A percentile compares a stretch with the other conserved stretches of the same genome.
Conservation (phyloP, 2,797 vertebrate species). For the Rhincodon typus region DNA sequence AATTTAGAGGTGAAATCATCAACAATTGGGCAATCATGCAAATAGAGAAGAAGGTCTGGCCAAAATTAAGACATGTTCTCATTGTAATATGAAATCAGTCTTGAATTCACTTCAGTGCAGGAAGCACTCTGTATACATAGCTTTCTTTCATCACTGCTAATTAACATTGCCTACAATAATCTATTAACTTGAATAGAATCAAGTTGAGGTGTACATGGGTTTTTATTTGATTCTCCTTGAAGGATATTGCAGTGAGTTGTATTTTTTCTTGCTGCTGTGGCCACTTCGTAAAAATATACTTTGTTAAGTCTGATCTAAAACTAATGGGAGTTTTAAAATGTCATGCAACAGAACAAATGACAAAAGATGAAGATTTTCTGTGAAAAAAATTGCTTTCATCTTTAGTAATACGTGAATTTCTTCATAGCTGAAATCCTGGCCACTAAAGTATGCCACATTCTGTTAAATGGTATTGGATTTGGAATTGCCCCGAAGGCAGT, state of each 20-base stretch:
- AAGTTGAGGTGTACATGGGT: neutral
- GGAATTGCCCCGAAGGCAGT: neutral
- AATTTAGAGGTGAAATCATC: neutral
- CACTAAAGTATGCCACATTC: slow-evolving; percentile 22
- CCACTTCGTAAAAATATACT: neutral
- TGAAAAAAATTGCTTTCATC: slow-evolving; percentile 3
- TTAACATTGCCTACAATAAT: neutral
- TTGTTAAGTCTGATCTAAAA: neutral
- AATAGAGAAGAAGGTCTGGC: neutral
- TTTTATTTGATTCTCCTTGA: neutral
- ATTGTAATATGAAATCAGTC: neutral
- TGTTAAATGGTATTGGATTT: slow-evolving; percentile 19
- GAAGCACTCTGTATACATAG: neutral
- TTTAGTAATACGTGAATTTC: slow-evolving; percentile 9
- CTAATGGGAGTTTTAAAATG: no score
- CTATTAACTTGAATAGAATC: neutral
- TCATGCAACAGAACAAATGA: neutral
- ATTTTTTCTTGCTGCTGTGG: neutral
- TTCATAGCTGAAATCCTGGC: neutral
- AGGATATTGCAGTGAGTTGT: neutral
- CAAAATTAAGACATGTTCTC: neutral
- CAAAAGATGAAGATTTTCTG: neutral
- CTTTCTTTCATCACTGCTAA: neutral
- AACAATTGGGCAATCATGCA: neutral
- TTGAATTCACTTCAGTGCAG: neutral